phyloP scores from a whole-genome alignment of 2,113 vertebrate species.

The Scomber colias region DNA sequence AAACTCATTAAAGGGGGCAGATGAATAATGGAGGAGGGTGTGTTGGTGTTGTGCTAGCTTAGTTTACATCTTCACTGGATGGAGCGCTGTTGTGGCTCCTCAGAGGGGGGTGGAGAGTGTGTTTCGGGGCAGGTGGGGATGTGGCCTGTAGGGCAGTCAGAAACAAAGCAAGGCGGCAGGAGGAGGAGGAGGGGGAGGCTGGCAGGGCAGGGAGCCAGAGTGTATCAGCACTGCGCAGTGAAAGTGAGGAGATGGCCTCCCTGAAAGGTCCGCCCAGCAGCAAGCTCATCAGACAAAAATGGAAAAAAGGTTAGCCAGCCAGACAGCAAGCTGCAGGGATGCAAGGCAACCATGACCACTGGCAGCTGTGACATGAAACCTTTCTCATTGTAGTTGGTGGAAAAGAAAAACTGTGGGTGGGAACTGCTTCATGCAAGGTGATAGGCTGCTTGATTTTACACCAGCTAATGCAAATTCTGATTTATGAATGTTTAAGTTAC shows the following conservation, averaged over 20 bases:
- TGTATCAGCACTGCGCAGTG: conserved; percentile 62
- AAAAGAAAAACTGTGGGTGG: conserved; percentile 48
- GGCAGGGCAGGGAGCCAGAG: conserved; percentile 64
- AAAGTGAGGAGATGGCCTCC: conserved; percentile 79
- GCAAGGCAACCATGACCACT: conserved; percentile 35
- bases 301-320: conserved; percentile 78
- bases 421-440: conserved; percentile 42
- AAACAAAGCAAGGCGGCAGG: conserved; percentile 50
- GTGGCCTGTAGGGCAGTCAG: conserved; percentile 1
- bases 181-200: conserved; percentile 43
- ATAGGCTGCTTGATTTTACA: conserved; percentile 46
- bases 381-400: conserved; percentile 52
- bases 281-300: conserved; percentile 83
- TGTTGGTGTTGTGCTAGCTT: conserved; percentile 77
- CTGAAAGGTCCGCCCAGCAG: conserved; percentile 58
- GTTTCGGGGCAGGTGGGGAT: conserved; percentile 10
- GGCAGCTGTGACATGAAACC: conserved; percentile 59
- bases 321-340: conserved; percentile 46
- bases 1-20: conserved; percentile 83
- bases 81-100: conserved; percentile 47
- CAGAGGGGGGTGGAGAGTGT: conserved; percentile 1
- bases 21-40: conserved; percentile 84
- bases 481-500: conserved; percentile 8
- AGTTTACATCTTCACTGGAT: conserved; percentile 80
- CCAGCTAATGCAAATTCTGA: conserved; percentile 34